These are phyloP conservation scores for Proteles cristata DNA, from an alignment of 2,113 vertebrate species.

Conservation along the genomic window DNA sequence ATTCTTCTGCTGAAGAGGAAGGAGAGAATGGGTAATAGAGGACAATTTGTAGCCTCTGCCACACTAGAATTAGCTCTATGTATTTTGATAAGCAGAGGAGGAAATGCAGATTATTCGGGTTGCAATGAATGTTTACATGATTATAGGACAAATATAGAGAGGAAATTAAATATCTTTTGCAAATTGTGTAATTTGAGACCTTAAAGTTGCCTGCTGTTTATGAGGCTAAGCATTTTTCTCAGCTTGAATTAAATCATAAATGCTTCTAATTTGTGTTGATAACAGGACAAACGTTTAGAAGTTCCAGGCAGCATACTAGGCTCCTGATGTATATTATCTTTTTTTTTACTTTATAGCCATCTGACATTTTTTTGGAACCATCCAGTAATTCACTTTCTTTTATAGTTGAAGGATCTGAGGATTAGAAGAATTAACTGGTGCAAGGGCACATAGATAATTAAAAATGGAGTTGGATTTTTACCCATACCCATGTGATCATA, in stretches of 20 bases:
- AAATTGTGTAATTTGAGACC: slow-evolving; percentile 55
- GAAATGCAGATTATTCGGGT: slow-evolving; percentile 37
- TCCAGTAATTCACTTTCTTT: not conserved
- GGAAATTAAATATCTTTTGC: slow-evolving; percentile 54
- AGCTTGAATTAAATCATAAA: slow-evolving; percentile 63
- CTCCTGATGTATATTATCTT: not conserved
- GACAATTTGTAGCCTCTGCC: not conserved
- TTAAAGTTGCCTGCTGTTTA: slow-evolving; percentile 26
- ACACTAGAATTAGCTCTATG: slow-evolving; percentile 4
- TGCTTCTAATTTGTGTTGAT: slow-evolving; percentile 45
- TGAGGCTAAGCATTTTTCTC: slow-evolving; percentile 56
- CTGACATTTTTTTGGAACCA: not conserved
- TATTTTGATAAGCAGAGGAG: slow-evolving; percentile 14
- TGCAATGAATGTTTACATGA: not conserved
- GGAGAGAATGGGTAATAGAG: not conserved
- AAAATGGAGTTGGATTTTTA: not conserved
- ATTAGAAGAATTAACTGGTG: slow-evolving; percentile 23
- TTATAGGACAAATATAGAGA: slow-evolving; percentile 46
- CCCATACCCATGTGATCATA: not conserved
- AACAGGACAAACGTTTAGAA: slow-evolving; percentile 33
- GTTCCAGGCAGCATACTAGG: not conserved
- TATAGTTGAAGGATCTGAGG: not conserved
- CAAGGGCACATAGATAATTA: not conserved
- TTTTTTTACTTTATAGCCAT: slow-evolving; percentile 1
- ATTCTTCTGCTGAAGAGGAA: slow-evolving; percentile 33